Conservation (phyloP, 1,140 invertebrate species). For the Heliothis subflexa region DNA sequence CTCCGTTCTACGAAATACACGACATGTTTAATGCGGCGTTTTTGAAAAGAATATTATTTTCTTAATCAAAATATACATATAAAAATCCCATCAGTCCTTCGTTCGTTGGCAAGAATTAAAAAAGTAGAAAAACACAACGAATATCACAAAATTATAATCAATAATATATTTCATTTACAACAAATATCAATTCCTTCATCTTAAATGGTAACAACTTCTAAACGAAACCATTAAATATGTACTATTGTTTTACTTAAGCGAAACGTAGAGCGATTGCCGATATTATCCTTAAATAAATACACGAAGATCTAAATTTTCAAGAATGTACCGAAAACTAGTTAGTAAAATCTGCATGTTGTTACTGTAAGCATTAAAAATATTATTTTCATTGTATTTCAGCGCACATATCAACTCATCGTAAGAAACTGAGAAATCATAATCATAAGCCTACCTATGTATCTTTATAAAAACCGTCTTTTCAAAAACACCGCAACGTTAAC, state of each 20-base stretch:
- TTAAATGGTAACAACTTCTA: neutral
- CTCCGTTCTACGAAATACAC: conserved; percentile 59
- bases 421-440: neutral
- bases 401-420: neutral
- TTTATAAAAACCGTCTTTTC: conserved; percentile 11
- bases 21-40: conserved; percentile 49
- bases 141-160: conserved; percentile 10
- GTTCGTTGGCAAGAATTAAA: conserved; percentile 39
- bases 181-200: conserved; percentile 37
- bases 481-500: conserved; percentile 38
- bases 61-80: conserved; percentile 48
- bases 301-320: neutral
- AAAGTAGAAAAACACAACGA: conserved; percentile 7
- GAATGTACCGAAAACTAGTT: too few relatives aligned
- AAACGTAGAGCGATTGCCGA: neutral
- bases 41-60: conserved; percentile 50
- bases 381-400: too few relatives aligned
- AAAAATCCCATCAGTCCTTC: conserved; percentile 31
- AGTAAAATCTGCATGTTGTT: too few relatives aligned
- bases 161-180: conserved; percentile 32
- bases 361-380: too few relatives aligned
- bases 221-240: neutral
- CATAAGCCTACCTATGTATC: neutral
- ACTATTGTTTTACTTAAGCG: too few relatives aligned
- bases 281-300: neutral